Evolutionary conservation across 2,888 invertebrate species (phyloP), one percentile per base, ranked within the genome.

Genomic region (Sepioteuthis lessoniana): DNA sequence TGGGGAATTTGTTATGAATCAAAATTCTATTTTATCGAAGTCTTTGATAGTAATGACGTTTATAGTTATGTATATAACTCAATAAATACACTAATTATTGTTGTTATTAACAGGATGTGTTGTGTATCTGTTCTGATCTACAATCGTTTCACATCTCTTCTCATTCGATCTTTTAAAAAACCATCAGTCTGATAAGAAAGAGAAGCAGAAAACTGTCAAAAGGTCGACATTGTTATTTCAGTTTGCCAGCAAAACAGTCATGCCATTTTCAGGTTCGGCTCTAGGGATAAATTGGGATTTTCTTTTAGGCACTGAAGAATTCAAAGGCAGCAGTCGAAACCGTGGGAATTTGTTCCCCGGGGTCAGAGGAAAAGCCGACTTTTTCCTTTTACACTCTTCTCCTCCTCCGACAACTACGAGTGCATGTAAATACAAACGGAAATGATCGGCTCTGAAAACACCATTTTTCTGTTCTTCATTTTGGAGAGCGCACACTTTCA

Each of bases 161-260:
- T n/a, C 1, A n/a, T n/a, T 76, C 35, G n/a, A 76, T 76, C n/a
- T 76, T 10, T 60, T 47, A 25, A 13, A n/a, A 76, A 76, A 76
- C 3, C 76, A n/a, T 76, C 76, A 76, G 16, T 76, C 35, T 13
- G 3, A 76, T 13, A n/a, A 31, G 19, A 76, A 0, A 76, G n/a
- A n/a, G n/a, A 10, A 76, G 13, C 76, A 76, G 76, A n/a, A n/a
- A 76, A 31, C n/a, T n/a, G n/a, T 76, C 76, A 76, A 76, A 76
- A 76, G 76, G 76, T 76, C 76, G n/a, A 76, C 76, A 76, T n/a
- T n/a, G 76, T 76, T n/a, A n/a, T n/a, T n/a, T 76, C 76, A 76
- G 76, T 76, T 76, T n/a, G 76, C 35, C 76, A 76, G 76, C 76
- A n/a, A 76, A 60, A 60, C 60, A 28, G 76, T 76, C 76, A 35